Percentiles rank a stretch among this genome's conserved stretches.
These are phyloP conservation scores for Lasioglossum marginatum DNA, from an alignment of 2,888 invertebrate genomes.

Conservation along the genomic window DNA sequence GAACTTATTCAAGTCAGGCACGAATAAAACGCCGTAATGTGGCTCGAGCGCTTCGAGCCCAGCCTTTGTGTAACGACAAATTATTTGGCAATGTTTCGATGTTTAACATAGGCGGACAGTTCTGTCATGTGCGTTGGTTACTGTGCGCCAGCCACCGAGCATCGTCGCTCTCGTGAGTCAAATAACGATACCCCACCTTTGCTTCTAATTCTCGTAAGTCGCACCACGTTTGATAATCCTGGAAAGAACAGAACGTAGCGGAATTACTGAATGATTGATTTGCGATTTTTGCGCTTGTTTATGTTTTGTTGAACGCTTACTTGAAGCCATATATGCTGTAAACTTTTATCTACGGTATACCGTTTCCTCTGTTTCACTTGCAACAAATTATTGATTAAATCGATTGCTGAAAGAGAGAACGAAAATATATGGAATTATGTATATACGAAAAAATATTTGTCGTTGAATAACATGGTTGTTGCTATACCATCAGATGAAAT, in stretches of 20 bases:
- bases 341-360: constrained; percentile 97
- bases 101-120: constrained; percentile 74
- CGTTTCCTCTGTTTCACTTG: constrained; percentile 98
- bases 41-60: constrained; percentile 84
- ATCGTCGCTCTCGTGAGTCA: constrained; percentile 97
- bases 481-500: constrained; percentile 94
- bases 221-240: constrained; percentile 97
- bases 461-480: neutral
- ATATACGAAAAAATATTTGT: constrained; percentile 6
- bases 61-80: constrained; percentile 83
- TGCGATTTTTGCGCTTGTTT: neutral
- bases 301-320: constrained; percentile 84
- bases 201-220: constrained; percentile 96
- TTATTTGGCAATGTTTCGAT: constrained; percentile 81
- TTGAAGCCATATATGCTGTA: constrained; percentile 98
- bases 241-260: neutral
- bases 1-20: constrained; percentile 75
- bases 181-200: constrained; percentile 90
- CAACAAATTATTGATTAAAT: constrained; percentile 98
- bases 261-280: neutral
- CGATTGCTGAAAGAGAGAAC: constrained; percentile 90
- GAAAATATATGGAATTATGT: neutral
- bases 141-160: constrained; percentile 91
- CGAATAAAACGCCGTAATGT: constrained; percentile 82
- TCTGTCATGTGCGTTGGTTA: constrained; percentile 81